Evolutionary conservation across 2,797 vertebrate genomes (phyloP).

Genomic region (Ctenochaetus hawaiiensis): DNA sequence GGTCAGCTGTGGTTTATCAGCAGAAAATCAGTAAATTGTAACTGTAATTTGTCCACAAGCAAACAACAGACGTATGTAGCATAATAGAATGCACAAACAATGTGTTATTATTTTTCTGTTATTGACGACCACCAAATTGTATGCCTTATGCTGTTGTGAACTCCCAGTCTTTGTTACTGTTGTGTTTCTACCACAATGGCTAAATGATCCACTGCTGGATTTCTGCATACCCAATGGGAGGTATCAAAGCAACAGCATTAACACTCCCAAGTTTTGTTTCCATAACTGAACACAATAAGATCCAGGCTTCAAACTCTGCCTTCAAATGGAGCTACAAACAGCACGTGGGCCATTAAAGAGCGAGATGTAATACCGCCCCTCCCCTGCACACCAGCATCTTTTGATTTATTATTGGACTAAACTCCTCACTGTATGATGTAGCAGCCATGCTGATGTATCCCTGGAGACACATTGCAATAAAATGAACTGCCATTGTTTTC

Average conservation of each 20-base stretch:
- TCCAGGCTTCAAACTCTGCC: constrained; percentile 44
- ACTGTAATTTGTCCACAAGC: background rate
- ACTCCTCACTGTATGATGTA: constrained; percentile 54
- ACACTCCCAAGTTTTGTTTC: constrained; percentile 37
- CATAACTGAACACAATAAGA: constrained; percentile 40
- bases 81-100: constrained; percentile 9
- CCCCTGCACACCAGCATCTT: constrained; percentile 48
- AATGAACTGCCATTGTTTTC: constrained; percentile 79
- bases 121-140: constrained; percentile 8
- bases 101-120: constrained; percentile 29
- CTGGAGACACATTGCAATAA: constrained; percentile 74
- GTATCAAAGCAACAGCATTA: constrained; percentile 32
- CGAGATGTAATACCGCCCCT: constrained; percentile 46
- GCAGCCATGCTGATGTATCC: constrained; percentile 68
- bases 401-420: constrained; percentile 74
- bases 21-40: background rate
- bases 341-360: constrained; percentile 67
- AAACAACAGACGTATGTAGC: constrained; percentile 3
- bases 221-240: constrained; percentile 36
- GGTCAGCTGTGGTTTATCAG: background rate
- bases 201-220: constrained; percentile 38
- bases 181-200: constrained; percentile 38
- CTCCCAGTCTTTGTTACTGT: constrained; percentile 11
- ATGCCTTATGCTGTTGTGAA: background rate
- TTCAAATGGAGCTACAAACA: constrained; percentile 61